Evolutionary conservation across 2,113 vertebrate species (phyloP), one percentile per base, ranked within the genome.

Genomic region (Lampris megalopsis): DNA sequence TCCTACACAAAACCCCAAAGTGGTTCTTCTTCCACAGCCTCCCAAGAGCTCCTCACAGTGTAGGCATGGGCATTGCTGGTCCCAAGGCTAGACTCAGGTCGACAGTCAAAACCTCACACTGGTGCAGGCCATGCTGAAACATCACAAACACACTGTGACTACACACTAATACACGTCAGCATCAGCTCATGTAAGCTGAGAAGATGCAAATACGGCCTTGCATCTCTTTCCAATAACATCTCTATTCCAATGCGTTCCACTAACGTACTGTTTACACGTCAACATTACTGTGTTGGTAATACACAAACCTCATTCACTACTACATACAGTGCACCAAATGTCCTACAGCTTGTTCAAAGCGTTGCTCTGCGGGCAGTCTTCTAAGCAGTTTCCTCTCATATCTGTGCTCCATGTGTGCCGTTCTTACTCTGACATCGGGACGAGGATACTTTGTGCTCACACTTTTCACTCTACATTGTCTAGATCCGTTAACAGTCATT

Each of bases 401-500:
- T 77, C 38, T 84, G 73, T 79, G 73, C 73, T 77, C 63, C 63
- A 65, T 48, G 52, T 50, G 47, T 64, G 38, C 10, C 38, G 57
- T 69, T 74, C n/a, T 63, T 42, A 40, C 49, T 47, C 68, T 58
- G n/a, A 41, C 53, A 3, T 83, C 68, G 65, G 76, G 69, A 75
- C 64, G 42, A 60, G 53, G 77, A 66, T 57, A 73, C 45, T 65
- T 86, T 90, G 88, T 91, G 88, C 86, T 88, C 79, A 73, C 73
- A 75, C 82, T 75, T 61, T 6, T 72, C 58, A 79, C 42, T 36
- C 53, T 49, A 11, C 45, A 49, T 45, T 49, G 50, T 64, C 71
- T 78, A 77, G 66, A 66, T 66, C 72, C 79, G 49, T 52, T 85
- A 89, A 90, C 88, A 87, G 83, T 91, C 86, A 73, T 83, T 63